phyloP scores from a whole-genome alignment of 2,113 vertebrate species.

The Neofelis nebulosa region DNA sequence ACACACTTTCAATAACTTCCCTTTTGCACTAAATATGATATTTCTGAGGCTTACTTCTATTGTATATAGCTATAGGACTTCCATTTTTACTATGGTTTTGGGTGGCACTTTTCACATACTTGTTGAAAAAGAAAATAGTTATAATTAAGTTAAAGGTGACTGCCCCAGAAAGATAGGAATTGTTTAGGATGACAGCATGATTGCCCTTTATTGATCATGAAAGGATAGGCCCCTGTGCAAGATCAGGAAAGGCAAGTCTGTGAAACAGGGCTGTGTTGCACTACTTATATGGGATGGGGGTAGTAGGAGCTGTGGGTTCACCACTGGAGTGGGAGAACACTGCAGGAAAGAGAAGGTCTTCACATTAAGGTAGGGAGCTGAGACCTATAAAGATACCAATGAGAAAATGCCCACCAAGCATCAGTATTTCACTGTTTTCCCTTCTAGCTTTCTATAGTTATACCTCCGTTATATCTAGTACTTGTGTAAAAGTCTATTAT shows the following conservation, averaged over 20 bases:
- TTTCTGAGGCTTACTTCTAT: not conserved
- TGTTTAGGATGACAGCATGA: not conserved
- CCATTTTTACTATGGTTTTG: not conserved
- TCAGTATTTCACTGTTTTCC: not conserved
- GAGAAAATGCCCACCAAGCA: not conserved
- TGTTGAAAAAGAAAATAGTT: not conserved
- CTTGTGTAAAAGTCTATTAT: not conserved
- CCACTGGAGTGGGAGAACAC: not conserved
- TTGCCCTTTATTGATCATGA: not conserved
- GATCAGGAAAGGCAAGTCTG: not conserved
- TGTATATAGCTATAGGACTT: not conserved
- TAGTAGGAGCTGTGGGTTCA: not conserved
- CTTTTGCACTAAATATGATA: not conserved
- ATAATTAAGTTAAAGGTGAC: not conserved
- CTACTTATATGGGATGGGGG: rapidly evolving
- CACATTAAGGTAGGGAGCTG: not conserved
- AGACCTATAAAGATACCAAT: not conserved
- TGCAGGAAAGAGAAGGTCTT: not conserved
- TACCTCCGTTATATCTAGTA: not conserved
- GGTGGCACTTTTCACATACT: not conserved
- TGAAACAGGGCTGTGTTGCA: not conserved
- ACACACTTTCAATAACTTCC: not conserved
- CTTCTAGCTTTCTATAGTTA: not conserved
- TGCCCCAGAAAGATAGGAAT: not conserved
- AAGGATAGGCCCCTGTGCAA: not conserved